Evolutionary conservation across 2,797 vertebrate species (phyloP).

Genomic region (Okamejei kenojei): DNA sequence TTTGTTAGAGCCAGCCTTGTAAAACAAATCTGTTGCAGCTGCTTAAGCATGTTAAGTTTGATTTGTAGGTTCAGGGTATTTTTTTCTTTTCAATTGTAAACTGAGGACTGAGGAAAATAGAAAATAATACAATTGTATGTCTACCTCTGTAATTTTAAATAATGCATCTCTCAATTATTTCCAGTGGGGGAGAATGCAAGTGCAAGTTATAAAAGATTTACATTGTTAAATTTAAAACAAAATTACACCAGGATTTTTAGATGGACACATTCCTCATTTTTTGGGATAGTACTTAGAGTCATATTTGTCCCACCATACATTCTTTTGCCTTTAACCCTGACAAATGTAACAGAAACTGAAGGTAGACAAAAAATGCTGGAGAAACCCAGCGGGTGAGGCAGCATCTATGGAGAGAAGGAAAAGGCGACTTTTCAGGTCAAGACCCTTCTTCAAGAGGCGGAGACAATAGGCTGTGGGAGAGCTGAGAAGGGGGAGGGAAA

Average conservation of each 20-base stretch:
- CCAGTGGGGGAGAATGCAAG: neutral
- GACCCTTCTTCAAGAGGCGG: no score
- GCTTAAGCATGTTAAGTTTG: conserved; percentile 50
- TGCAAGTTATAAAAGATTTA: neutral
- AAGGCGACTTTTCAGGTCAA: no score
- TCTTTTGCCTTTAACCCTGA: neutral
- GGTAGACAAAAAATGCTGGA: neutral
- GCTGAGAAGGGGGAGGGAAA: no score
- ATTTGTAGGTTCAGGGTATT: conserved; percentile 47
- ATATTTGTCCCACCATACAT: neutral
- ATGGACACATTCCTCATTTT: neutral
- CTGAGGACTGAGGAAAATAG: neutral
- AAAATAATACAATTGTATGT: neutral
- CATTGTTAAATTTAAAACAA: neutral
- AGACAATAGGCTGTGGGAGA: no score
- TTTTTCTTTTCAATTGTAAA: conserved; percentile 35
- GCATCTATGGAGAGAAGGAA: no score
- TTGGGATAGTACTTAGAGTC: no score
- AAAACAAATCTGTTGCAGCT: conserved; percentile 74
- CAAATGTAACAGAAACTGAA: neutral
- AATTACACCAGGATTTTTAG: neutral
- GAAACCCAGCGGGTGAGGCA: no score
- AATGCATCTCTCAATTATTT: conserved; percentile 9
- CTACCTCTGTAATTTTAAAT: neutral
- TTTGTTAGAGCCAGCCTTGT: conserved; percentile 72